Evolutionary conservation across 2,113 vertebrate genomes (phyloP).

Genomic region (Nyctereutes procyonoides): DNA sequence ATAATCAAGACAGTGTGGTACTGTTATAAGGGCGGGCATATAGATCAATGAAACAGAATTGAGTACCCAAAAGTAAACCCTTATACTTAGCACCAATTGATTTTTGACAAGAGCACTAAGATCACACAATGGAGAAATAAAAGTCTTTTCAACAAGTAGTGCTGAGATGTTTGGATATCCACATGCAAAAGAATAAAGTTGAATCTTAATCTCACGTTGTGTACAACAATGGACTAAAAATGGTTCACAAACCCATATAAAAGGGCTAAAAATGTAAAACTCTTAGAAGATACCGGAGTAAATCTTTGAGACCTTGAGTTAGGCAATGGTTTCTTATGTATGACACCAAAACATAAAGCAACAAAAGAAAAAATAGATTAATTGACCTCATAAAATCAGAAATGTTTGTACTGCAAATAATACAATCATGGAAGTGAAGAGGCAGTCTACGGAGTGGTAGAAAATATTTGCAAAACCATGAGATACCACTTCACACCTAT

Average conservation of each 20-base stretch:
- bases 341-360: neutral
- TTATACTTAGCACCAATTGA: neutral
- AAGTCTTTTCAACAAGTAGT: neutral
- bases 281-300: neutral
- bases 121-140: neutral
- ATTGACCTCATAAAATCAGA: constrained; percentile 6
- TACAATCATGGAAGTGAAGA: constrained; percentile 23
- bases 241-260: constrained; percentile 1
- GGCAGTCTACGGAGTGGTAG: neutral
- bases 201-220: neutral
- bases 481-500: neutral
- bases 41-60: neutral
- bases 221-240: neutral
- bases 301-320: constrained; percentile 20
- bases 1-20: constrained; percentile 5
- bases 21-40: neutral
- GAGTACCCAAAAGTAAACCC: constrained; percentile 12
- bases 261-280: constrained; percentile 5
- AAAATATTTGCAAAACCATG: constrained; percentile 44
- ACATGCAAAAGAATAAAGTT: constrained; percentile 3
- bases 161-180: neutral
- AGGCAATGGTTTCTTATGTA: constrained; percentile 35
- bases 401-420: neutral
- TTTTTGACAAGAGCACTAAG: neutral
- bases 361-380: constrained; percentile 25